These are phyloP conservation scores for Aldrovandia affinis DNA, from an alignment of 2,797 vertebrate species.

Conservation along the genomic window DNA sequence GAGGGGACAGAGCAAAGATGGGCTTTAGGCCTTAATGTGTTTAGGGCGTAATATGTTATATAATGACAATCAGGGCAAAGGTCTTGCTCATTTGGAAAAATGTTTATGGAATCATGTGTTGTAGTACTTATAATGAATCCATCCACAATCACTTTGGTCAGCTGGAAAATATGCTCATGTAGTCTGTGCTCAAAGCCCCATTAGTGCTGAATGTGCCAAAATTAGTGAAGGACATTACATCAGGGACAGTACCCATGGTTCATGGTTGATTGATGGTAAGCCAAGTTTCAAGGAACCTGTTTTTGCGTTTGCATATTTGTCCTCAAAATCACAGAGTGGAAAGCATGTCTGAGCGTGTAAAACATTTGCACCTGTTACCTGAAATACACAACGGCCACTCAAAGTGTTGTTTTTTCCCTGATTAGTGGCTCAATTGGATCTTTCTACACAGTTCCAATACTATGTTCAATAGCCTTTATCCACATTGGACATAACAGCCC, in stretches of 20 bases:
- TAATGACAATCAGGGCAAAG: not conserved
- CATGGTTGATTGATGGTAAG: not conserved
- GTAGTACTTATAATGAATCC: slow-evolving; percentile 19
- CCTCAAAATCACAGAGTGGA: not conserved
- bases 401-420: not conserved
- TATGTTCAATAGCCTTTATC: not conserved
- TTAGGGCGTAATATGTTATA: not conserved
- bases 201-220: not conserved
- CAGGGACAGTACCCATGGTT: not conserved
- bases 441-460: not conserved
- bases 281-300: not conserved
- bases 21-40: not conserved
- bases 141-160: slow-evolving; percentile 11
- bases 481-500: not conserved
- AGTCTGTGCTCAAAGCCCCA: not conserved
- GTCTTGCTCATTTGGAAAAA: slow-evolving; percentile 9
- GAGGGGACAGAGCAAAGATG: not conserved
- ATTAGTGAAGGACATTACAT: slow-evolving; percentile 2
- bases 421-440: not conserved
- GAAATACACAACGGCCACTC: not conserved
- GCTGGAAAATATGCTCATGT: not conserved
- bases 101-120: slow-evolving; percentile 15
- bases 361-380: slow-evolving; percentile 33
- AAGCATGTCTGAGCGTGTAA: slow-evolving; percentile 25
- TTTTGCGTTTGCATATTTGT: slow-evolving; percentile 1